Evolutionary conservation across 2,797 vertebrate genomes (phyloP), one percentile per base, ranked within the genome.

Genomic region (Sebastes wilsoni): DNA sequence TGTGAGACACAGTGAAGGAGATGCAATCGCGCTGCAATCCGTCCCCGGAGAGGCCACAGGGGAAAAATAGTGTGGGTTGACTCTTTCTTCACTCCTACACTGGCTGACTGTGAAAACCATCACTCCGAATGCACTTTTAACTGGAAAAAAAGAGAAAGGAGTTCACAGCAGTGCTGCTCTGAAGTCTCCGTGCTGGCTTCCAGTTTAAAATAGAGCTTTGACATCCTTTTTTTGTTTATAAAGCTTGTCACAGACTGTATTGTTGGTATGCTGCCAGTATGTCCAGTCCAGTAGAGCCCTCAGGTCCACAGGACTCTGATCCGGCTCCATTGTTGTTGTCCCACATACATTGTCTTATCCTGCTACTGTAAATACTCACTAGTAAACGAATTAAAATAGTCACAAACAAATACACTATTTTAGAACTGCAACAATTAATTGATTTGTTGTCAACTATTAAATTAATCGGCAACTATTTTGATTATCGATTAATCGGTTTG

Each of bases 41-140:
- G 10, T 87, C 80, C 83, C 85, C 62, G 18, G 64, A 84, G 84
- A 88, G 78, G 86, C 88, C 86, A 80, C 80, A n/a, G 79, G 84
- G 89, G 89, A 70, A 83, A 83, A 89, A 85, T 14, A n/a, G 79
- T 74, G 91, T 92, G 90, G 86, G 92, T 77, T 77, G 82, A 83
- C 82, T 83, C 80, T 74, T 86, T 80, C 83, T 89, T 89, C 62
- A 75, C 87, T 89, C 87, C 89, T 66, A 83, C 85, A 75, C 81
- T 67, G 55, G 70, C 82, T 87, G 83, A 77, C 83, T 87, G 75
- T 82, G 83, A 83, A 81, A 46, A 79, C 59, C 66, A 75, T 88
- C 61, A 49, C 78, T 82, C 67, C 72, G 69, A 49, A 77, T 66
- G 67, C 59, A 66, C 34, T 60, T 76, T 80, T 61, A 38, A 62